phyloP scores from a whole-genome alignment of 2,797 vertebrate species.

The Alectoris magna region DNA sequence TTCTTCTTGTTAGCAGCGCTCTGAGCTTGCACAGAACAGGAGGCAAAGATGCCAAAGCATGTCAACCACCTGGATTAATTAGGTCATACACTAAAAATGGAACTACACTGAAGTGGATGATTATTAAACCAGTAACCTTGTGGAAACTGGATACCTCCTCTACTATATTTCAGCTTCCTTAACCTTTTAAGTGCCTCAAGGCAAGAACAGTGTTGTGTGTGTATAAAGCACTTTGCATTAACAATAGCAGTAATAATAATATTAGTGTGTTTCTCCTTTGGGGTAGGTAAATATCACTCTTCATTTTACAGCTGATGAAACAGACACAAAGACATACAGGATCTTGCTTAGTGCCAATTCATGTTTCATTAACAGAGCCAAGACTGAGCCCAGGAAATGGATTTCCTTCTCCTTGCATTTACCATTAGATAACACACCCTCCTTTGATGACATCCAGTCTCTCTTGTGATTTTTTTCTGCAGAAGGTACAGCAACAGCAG shows the following conservation, averaged over 20 bases:
- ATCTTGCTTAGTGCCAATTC: not conserved
- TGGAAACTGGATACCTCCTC: not conserved
- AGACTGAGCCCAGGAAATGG: not conserved
- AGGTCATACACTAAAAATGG: not conserved
- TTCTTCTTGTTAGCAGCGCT: not conserved
- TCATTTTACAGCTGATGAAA: conserved; percentile 17
- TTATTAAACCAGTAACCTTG: conserved; percentile 40
- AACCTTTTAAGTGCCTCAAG: conserved; percentile 15
- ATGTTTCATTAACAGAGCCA: not conserved
- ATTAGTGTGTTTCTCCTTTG: not conserved
- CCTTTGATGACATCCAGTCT: conserved; percentile 14
- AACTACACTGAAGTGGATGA: not conserved
- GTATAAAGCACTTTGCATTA: conserved; percentile 6
- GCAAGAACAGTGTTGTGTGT: not conserved
- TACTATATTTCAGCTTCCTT: not conserved
- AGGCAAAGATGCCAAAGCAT: conserved; percentile 16
- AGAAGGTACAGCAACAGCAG: conserved; percentile 70
- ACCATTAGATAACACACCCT: not conserved
- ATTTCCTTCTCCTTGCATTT: not conserved
- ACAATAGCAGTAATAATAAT: not conserved
- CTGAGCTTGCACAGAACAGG: not conserved
- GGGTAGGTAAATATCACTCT: not conserved
- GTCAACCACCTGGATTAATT: conserved; percentile 49
- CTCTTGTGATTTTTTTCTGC: conserved; percentile 47
- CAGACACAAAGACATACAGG: not conserved